Evolutionary conservation across 64 coral and sea anemone genomes (phyloP), one percentile per base, ranked within the genome.

Genomic region (Hydrozoanthus tunicans): DNA sequence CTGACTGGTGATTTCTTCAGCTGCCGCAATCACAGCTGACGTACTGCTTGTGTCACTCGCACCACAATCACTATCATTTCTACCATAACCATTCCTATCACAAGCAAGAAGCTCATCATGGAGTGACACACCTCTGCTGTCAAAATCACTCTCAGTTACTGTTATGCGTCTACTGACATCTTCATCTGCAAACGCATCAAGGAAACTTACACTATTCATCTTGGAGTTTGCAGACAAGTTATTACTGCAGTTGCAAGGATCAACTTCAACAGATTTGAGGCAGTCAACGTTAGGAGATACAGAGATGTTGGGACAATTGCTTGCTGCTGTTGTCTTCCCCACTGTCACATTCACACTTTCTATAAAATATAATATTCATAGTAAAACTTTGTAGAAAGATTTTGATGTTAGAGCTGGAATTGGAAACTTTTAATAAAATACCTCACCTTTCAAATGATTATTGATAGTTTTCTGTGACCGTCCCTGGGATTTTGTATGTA

Each of bases 11-110:
- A 94, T 94, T 24, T 73, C 72, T 73, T 96, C 94, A 27, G 95
- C 95, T 69, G 92, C 92, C 8, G 93, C 81, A 72, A 96, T 96
- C 20, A 96, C 83, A 55, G 89, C 95, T 79, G 78, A 89, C 10
- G 89, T 89, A 15, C 95, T 94, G 70, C 91, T 90, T 56, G 84
- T 79, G 51, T 93, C 91, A 56, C 89, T 90, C 0, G 60, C 60
- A 76, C 74, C 84, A 86, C 66, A 58, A 15, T 25, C 20, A 43
- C 55, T 51, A 14, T 75, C 69, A 12, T 53, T 71, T 73, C 67
- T 57, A 12, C 25, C 56, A 6, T 59, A 73, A 82, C 83, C 88
- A 20, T 84, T 66, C 65, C 70, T 91, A 25, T 79, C 61, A 81
- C 80, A 85, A 12, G 58, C 77, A 53, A 88, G 55, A 12, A 88